Conservation (phyloP, 2,797 vertebrate genomes). For the Pseudocheirus occidentalis region DNA sequence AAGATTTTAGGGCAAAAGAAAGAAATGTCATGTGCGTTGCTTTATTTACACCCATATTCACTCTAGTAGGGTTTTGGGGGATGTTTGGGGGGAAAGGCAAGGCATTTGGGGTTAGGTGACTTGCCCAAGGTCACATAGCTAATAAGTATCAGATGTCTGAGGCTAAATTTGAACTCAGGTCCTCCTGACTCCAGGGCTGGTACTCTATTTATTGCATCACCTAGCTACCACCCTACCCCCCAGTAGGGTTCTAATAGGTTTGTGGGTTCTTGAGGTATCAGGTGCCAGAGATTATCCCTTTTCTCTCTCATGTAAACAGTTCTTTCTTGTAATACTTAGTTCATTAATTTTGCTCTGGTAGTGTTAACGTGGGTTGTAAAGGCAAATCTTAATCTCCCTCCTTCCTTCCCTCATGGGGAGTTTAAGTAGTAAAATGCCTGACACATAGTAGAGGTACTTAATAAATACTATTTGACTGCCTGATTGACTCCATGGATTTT, state of each 20-base stretch:
- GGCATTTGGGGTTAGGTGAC: too few relatives aligned
- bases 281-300: background rate
- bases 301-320: background rate
- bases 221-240: background rate
- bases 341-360: background rate
- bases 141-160: too few relatives aligned
- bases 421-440: background rate
- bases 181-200: too few relatives aligned
- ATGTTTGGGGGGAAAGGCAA: too few relatives aligned
- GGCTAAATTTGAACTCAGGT: too few relatives aligned
- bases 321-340: background rate
- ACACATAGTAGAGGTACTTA: background rate
- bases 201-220: too few relatives aligned
- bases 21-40: background rate
- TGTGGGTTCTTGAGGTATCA: background rate
- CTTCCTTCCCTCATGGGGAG: background rate
- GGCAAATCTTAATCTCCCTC: background rate
- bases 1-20: background rate
- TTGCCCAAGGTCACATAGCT: too few relatives aligned
- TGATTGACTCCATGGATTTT: background rate
- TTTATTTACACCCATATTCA: background rate
- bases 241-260: background rate
- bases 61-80: background rate
- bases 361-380: background rate
- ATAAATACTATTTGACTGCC: background rate